Percentiles rank a stretch among this genome's conserved stretches.
Conservation (phyloP, 2,797 vertebrate genomes). For the Crenichthys baileyi region DNA sequence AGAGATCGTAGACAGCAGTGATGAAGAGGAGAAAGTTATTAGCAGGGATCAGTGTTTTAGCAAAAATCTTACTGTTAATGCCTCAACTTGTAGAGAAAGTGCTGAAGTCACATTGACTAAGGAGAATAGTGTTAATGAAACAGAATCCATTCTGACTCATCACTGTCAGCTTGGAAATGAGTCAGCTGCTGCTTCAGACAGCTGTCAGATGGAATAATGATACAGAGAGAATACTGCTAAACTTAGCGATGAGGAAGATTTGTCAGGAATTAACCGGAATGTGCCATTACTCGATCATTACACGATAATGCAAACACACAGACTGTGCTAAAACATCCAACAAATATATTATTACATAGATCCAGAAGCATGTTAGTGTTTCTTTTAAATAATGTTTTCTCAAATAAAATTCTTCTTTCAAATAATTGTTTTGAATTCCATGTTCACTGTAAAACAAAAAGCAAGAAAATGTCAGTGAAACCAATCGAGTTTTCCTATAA, state of each 20-base stretch:
- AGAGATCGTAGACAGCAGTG: conserved; percentile 73
- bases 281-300: neutral
- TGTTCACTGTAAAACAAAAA: neutral
- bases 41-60: conserved; percentile 15
- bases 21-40: conserved; percentile 44
- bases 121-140: conserved; percentile 23
- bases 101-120: conserved; percentile 49
- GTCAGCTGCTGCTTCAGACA: conserved; percentile 41
- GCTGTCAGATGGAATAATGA: conserved; percentile 38
- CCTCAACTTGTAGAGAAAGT: conserved; percentile 23
- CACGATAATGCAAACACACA: neutral
- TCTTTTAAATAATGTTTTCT: conserved; percentile 19
- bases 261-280: conserved; percentile 26
- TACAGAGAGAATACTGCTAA: conserved; percentile 32
- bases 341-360: conserved; percentile 3
- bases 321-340: neutral
- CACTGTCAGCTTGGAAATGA: conserved; percentile 43
- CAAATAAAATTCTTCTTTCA: conserved; percentile 44
- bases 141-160: conserved; percentile 21
- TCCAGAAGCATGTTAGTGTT: conserved; percentile 12
- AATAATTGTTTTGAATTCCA: neutral
- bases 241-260: conserved; percentile 18
- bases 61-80: conserved; percentile 8
- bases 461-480: neutral
- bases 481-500: neutral